Percentiles rank a stretch among this genome's conserved stretches.
phyloP scores from a whole-genome alignment of 2,113 vertebrate genomes.

The Oreocharis arfaki region DNA sequence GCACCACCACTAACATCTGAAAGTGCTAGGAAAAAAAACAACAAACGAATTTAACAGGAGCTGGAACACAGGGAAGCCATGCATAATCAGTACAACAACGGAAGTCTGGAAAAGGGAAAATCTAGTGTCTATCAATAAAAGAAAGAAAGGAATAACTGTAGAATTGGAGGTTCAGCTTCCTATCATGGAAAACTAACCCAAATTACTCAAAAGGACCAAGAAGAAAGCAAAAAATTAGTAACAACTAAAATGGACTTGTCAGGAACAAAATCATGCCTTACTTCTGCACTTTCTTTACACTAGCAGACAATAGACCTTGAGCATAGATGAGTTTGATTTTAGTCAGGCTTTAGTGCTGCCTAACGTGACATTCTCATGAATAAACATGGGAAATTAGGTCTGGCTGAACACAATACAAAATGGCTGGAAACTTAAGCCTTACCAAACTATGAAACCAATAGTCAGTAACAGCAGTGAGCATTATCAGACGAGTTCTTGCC shows the following conservation, averaged over 20 bases:
- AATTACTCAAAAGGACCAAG: neutral
- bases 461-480: neutral
- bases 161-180: neutral
- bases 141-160: neutral
- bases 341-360: neutral
- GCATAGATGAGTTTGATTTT: neutral
- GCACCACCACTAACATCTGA: neutral
- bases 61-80: neutral
- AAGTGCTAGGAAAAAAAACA: neutral
- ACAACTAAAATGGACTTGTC: neutral
- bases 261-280: neutral
- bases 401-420: neutral
- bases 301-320: neutral
- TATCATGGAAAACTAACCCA: neutral
- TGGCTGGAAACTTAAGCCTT: neutral
- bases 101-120: neutral
- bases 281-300: neutral
- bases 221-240: neutral
- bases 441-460: neutral
- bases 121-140: neutral
- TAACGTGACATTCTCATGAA: neutral
- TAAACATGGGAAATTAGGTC: neutral
- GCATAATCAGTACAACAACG: accelerated
- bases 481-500: neutral
- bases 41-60: neutral